Evolutionary conservation across 2,113 vertebrate genomes (phyloP).

Genomic region (Entosphenus tridentatus): DNA sequence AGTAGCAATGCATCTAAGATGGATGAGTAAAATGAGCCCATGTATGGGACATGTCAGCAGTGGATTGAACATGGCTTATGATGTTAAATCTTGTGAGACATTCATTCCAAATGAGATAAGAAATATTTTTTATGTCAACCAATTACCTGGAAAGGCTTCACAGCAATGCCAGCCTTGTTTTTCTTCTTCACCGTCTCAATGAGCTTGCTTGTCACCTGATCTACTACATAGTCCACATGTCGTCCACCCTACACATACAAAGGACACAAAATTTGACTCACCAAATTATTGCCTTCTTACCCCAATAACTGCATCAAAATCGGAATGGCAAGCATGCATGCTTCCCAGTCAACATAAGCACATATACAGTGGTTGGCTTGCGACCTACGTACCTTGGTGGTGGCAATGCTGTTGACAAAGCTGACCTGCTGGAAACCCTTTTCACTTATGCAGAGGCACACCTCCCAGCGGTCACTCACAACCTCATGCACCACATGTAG

Average conservation of each 20-base stretch:
- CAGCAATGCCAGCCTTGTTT: constrained; percentile 89
- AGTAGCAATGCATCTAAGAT: too few relatives aligned
- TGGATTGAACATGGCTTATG: too few relatives aligned
- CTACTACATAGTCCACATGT: constrained; percentile 84
- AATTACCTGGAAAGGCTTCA: constrained; percentile 92
- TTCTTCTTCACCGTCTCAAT: constrained; percentile 99
- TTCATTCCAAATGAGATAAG: too few relatives aligned
- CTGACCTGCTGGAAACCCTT: constrained; percentile 97
- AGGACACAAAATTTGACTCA: background rate
- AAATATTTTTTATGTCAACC: background rate
- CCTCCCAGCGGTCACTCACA: constrained; percentile 86
- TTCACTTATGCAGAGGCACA: constrained; percentile 84
- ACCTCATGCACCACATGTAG: constrained; percentile 83
- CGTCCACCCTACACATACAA: constrained; percentile 48
- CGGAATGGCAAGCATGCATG: too few relatives aligned
- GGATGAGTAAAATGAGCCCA: too few relatives aligned
- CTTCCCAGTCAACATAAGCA: too few relatives aligned
- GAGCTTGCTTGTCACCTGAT: constrained; percentile 84
- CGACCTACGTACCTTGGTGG: constrained; percentile 55
- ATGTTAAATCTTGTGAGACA: too few relatives aligned
- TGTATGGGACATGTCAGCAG: too few relatives aligned
- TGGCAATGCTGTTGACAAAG: constrained; percentile 97
- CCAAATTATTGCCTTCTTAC: background rate
- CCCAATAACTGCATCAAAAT: too few relatives aligned
- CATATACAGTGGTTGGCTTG: too few relatives aligned